Evolutionary conservation across 2,797 vertebrate species (phyloP), one percentile per base, ranked within the genome.

Genomic region (Syngnathus rostellatus): DNA sequence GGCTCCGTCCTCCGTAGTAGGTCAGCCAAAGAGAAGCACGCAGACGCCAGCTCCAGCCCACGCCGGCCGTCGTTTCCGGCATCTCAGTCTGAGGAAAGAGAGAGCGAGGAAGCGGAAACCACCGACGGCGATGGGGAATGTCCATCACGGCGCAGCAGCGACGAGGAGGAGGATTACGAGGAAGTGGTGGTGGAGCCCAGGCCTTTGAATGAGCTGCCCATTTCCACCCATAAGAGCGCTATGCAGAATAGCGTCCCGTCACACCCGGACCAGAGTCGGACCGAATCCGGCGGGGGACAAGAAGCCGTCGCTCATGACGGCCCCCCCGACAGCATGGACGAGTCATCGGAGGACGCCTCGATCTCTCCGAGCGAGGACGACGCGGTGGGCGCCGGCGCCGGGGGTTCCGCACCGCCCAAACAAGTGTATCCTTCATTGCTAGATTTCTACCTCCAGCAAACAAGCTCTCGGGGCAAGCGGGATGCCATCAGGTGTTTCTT

Each of bases 221-320:
- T 90, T 0, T 0, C 92, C 63, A 98, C 94, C 0, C 96, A 97
- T 71, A 93, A 77, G 89, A 98, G 94, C 40, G 98, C 94, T 59
- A 94, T 95, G 16, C 98, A 96, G 97, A 98, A 94, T 77, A 98
- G 96, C 69, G 65, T 95, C 41, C 0, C 93, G 11, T 97, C 96
- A 3, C 94, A 95, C 53, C 77, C 31, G 0, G 68, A 1, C 64
- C 65, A 70, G 5, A 61, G 66, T 39, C 59, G 25, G 31, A 38
- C 31, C 12, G 62, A 31, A 19, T 59, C 54, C 7, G 19, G 57
- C 38, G 67, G 17, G 31, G 41, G 68, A 51, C 46, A 19, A 14
- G 17, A 59, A 17, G 40, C 1, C 62, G 68, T 71, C 45, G 80
- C 65, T 7, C 65, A 65, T 19, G 23, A n/a, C 8, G 37, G 55